Conservation (phyloP, 2,113 vertebrate genomes). For the Oreotrochilus melanogaster region DNA sequence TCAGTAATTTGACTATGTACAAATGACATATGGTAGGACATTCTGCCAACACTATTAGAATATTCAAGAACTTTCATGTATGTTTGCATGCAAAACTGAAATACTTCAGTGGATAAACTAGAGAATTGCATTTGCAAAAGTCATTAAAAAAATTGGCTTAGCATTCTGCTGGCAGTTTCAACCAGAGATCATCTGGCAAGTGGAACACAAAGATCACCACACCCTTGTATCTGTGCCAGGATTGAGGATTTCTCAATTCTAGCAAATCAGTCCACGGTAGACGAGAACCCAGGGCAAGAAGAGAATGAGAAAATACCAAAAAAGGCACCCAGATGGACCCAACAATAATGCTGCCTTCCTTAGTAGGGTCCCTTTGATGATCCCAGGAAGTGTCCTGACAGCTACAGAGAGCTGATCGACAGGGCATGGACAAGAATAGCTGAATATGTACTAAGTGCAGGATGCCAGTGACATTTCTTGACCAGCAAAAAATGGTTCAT, state of each 20-base stretch:
- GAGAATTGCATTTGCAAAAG: background rate
- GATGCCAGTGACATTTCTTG: background rate
- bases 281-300: background rate
- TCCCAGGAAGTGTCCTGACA: background rate
- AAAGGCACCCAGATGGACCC: background rate
- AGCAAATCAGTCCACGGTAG: background rate
- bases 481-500: background rate
- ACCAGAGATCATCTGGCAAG: slow-evolving; percentile 4
- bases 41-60: background rate
- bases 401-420: background rate
- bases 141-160: background rate
- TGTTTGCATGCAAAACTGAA: background rate
- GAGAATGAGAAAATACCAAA: background rate
- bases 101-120: background rate
- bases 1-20: background rate
- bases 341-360: background rate
- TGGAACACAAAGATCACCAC: background rate
- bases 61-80: background rate
- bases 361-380: background rate
- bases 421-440: background rate
- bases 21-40: background rate
- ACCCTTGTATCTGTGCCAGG: background rate
- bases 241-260: background rate
- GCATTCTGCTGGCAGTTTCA: background rate
- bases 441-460: background rate